A percentile compares a stretch with the other conserved stretches of the same genome.
phyloP scores from a whole-genome alignment of 1,140 invertebrate species.

The Dendroctonus valens region DNA sequence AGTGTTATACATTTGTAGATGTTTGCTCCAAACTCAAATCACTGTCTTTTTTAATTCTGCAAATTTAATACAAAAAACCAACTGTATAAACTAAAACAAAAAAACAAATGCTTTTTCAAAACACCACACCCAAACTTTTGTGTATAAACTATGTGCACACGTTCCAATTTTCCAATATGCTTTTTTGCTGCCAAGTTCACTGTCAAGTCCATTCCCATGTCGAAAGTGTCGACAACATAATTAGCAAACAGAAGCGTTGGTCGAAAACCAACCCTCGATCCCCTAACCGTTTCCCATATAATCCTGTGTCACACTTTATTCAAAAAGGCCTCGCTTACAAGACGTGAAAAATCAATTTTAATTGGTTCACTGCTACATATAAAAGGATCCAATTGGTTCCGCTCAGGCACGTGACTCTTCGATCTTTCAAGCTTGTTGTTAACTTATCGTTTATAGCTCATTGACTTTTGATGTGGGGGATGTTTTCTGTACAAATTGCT shows the following conservation, averaged over 20 bases:
- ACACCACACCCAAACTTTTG: not conserved
- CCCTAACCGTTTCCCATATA: conserved; percentile 41
- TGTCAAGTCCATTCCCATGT: conserved; percentile 22
- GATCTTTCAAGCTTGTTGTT: conserved; percentile 32
- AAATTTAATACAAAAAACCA: no score
- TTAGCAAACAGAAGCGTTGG: conserved; percentile 5
- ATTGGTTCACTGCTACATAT: conserved; percentile 36
- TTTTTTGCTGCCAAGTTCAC: not conserved
- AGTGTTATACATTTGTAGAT: no score
- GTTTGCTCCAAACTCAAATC: no score
- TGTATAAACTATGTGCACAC: no score
- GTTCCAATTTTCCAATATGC: conserved; percentile 5
- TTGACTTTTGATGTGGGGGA: conserved; percentile 31
- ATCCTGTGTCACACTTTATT: conserved; percentile 42
- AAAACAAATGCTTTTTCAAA: not conserved
- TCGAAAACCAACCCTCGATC: conserved; percentile 3
- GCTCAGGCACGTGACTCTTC: conserved; percentile 41
- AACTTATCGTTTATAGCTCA: conserved; percentile 35
- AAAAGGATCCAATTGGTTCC: conserved; percentile 40
- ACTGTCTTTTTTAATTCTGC: no score
- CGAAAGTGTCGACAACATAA: conserved; percentile 28
- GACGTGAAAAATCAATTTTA: conserved; percentile 42
- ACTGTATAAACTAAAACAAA: no score
- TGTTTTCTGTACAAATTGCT: conserved; percentile 10
- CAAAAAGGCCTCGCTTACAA: conserved; percentile 44